Base-by-base conservation (phyloP, 2,113 vertebrate genomes). In the Phyllopteryx taeniolatus region DNA sequence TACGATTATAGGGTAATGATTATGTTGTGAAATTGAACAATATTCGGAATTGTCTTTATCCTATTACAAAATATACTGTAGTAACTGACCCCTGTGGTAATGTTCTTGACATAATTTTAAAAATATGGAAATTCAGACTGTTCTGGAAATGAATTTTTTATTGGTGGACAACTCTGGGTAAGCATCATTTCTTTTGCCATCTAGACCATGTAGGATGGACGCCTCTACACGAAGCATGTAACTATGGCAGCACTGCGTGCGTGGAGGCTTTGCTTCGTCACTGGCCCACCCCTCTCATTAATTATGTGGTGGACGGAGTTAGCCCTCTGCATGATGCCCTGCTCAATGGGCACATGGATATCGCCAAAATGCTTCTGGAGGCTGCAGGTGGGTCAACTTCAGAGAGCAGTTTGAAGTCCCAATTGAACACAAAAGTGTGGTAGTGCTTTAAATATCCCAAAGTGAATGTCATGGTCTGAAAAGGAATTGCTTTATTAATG, bases 181-280 rank as follows among this genome's bases (percentile, higher is more conserved):
- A 51, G 49, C 49, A 19, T 27, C 12, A 39, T 5, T 72, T 49
- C 75, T 33, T 76, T 72, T 27, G 13, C n/a, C 31, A 65, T 67
- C 49, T 31, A 99, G 97, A 99, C 92, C 90, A 97, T 83, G 95
- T 93, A 84, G 97, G 97, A 86, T 98, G 97, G 97, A 98, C 97
- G 13, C 96, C 97, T 78, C 92, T 99, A 85, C 96, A 99, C 85
- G 97, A 98, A 93, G 97, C 96, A 22, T 98, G 95, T 93, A 97
- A 97, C 94, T 95, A 98, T 89, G 97, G 97, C 85, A 97, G 94
- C 94, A 91, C 89, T 64, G 93, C 92, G 57, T 98, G 96, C 89
- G 95, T 98, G 89, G 91, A 80, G 84, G 95, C 95, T 88, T 93
- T 98, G 92, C 91, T 98, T 79, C 93, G 88, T 43, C 93, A 94